Conservation (phyloP, 37 sponge, comb jelly and placozoan species). For the Eunapius fragilis region DNA sequence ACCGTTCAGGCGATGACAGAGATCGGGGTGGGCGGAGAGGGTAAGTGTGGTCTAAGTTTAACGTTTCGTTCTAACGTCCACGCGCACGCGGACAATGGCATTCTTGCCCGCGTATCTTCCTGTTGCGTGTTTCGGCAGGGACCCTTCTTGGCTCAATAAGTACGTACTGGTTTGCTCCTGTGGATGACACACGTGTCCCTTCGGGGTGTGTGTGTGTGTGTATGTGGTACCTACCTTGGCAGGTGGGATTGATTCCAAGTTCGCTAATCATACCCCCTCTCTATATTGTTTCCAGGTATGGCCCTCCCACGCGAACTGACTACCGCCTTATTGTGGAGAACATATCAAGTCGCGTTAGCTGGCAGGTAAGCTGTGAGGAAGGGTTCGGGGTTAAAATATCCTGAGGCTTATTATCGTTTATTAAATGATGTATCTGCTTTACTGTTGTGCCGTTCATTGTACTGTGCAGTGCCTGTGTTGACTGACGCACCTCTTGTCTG, state of each 20-base stretch:
- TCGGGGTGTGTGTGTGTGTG: no score
- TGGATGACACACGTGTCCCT: neutral
- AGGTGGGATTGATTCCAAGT: neutral
- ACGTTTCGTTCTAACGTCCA: neutral
- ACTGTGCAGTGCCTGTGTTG: neutral
- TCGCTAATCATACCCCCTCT: neutral
- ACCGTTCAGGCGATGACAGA: neutral
- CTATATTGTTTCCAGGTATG: constrained; percentile 50
- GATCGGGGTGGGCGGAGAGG: constrained; percentile 1
- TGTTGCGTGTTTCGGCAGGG: neutral
- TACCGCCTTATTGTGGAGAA: constrained; percentile 91
- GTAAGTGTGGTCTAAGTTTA: neutral
- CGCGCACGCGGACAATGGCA: neutral
- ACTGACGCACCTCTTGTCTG: constrained; percentile 1
- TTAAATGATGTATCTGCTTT: neutral
- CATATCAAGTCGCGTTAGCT: constrained; percentile 93
- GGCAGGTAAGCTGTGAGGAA: constrained; percentile 80
- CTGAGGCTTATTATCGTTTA: no score
- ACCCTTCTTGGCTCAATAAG: neutral
- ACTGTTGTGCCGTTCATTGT: neutral
- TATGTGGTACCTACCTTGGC: neutral
- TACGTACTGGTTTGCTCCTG: neutral
- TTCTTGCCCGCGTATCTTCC: neutral
- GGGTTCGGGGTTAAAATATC: no score
- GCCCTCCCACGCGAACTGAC: constrained; percentile 89